Evolutionary conservation across 37 sponge, comb jelly and placozoan genomes (phyloP), one percentile per base, ranked within the genome.

Genomic region (Ianthella basta): DNA sequence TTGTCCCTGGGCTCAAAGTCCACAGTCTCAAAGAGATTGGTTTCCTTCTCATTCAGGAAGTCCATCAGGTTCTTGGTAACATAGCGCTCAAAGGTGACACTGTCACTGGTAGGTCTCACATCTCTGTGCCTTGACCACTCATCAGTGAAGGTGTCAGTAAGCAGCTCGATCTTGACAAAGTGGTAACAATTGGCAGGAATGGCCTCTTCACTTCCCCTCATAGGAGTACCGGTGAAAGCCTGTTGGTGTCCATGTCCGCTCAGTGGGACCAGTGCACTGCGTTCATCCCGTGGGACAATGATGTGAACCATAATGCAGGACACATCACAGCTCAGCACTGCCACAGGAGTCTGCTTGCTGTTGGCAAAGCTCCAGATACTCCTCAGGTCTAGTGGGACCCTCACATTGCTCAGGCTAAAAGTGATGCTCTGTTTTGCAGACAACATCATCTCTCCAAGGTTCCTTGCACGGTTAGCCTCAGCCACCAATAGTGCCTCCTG

Each of bases 391-490:
- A 44, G 50, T 8, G 50, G 50, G 50, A 44, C 50, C 50, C 8
- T 44, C 6, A 44, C 8, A 8, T 44, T 44, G 50, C 50, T 44
- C 50, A 44, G 8, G 50, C 50, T 44, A 8, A 44, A 44, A 44
- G 8, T 8, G 8, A 8, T 44, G 50, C 8, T 44, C 50, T 44
- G 3, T 8, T 44, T 44, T 44, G 50, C 50, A 44, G 50, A 44
- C 50, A 44, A 80, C 83, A 92, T 33, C 10, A 89, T 60, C 55
- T 93, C 93, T 16, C 90, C 93, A 0, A 93, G 83, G 27, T 90
- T 93, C 15, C 93, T 68, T 21, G 90, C 87, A 50, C 93, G 56
- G 79, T 70, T 73, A 50, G 84, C 85, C 59, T 93, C 93, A 20
- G 90, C 93, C 14, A 84, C 53, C 2, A 59, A 20, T 21, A 93